Conservation (phyloP, 2,888 invertebrate genomes). For the Apeira syringaria region DNA sequence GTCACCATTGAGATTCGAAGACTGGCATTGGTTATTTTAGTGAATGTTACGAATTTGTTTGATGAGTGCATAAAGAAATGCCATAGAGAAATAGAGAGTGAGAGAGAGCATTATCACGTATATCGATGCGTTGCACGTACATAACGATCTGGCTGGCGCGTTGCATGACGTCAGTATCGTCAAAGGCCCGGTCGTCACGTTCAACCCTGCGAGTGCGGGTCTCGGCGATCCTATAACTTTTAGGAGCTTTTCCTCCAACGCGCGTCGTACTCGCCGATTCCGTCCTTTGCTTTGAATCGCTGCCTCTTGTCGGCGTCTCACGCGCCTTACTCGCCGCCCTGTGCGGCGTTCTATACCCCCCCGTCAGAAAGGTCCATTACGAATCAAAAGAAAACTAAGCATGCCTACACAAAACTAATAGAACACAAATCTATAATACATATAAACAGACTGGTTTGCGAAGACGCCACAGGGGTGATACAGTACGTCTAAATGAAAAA, state of each 20-base stretch:
- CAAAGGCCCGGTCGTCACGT: slow-evolving; percentile 85
- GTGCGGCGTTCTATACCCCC: slow-evolving; percentile 54
- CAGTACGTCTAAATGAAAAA: slow-evolving; percentile 42
- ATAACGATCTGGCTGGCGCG: slow-evolving; percentile 94
- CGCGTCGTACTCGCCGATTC: slow-evolving; percentile 48
- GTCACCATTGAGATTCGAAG: too few relatives aligned
- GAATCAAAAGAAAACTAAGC: slow-evolving; percentile 48
- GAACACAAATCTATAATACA: slow-evolving; percentile 18
- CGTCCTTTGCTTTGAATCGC: slow-evolving; percentile 46
- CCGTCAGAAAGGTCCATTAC: slow-evolving; percentile 46
- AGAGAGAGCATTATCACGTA: slow-evolving; percentile 29
- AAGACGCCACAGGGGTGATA: slow-evolving; percentile 41
- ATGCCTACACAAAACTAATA: slow-evolving; percentile 27
- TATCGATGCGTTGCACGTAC: slow-evolving; percentile 81
- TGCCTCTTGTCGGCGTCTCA: slow-evolving; percentile 41
- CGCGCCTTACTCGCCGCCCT: slow-evolving; percentile 55
- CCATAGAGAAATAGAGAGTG: slow-evolving; percentile 51
- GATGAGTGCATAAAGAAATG: slow-evolving; percentile 55
- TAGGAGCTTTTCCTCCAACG: slow-evolving; percentile 59
- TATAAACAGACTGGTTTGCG: slow-evolving; percentile 24
- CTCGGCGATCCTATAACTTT: slow-evolving; percentile 72
- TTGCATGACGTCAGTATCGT: slow-evolving; percentile 92
- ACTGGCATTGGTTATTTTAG: too few relatives aligned
- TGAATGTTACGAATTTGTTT: slow-evolving; percentile 48
- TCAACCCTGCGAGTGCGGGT: slow-evolving; percentile 75